These are phyloP conservation scores for Rotaria magnacalcarata DNA, from an alignment of 2,888 invertebrate genomes.

Conservation along the genomic window DNA sequence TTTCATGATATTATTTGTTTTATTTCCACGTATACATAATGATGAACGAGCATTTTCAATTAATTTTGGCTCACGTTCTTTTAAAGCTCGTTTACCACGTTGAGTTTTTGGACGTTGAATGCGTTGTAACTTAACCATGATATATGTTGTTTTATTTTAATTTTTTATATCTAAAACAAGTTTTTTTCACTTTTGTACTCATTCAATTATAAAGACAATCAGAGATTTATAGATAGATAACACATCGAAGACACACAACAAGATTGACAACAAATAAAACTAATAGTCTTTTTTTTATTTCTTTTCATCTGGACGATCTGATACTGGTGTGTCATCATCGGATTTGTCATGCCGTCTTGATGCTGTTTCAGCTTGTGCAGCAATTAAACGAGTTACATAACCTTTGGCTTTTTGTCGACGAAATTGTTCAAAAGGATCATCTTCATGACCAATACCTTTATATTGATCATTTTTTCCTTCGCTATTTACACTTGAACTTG, in stretches of 20 bases:
- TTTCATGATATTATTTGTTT: constrained; percentile 65
- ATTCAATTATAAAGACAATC: not conserved
- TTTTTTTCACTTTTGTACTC: not conserved
- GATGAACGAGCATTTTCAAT: constrained; percentile 80
- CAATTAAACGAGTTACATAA: constrained; percentile 25
- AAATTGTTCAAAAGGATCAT: constrained; percentile 93
- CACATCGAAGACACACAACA: not conserved
- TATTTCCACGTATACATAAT: constrained; percentile 78
- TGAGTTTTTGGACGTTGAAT: constrained; percentile 81
- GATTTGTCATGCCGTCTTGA: not conserved
- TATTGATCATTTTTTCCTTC: constrained; percentile 80
- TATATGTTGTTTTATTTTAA: not conserved
- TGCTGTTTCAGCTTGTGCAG: not conserved
- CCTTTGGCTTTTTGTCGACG: constrained; percentile 66
- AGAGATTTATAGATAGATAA: not conserved
- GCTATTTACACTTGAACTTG: constrained; percentile 53
- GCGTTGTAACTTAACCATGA: constrained; percentile 26
- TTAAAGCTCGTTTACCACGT: constrained; percentile 76
- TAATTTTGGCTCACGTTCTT: constrained; percentile 77
- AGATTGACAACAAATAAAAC: not conserved
- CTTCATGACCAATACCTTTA: constrained; percentile 87
- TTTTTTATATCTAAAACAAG: not conserved
- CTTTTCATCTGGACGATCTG: not conserved
- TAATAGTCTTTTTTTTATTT: not conserved
- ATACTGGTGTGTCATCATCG: not conserved